Evolutionary conservation across 2,797 vertebrate genomes (phyloP).

Genomic region (Gallirallus australis): DNA sequence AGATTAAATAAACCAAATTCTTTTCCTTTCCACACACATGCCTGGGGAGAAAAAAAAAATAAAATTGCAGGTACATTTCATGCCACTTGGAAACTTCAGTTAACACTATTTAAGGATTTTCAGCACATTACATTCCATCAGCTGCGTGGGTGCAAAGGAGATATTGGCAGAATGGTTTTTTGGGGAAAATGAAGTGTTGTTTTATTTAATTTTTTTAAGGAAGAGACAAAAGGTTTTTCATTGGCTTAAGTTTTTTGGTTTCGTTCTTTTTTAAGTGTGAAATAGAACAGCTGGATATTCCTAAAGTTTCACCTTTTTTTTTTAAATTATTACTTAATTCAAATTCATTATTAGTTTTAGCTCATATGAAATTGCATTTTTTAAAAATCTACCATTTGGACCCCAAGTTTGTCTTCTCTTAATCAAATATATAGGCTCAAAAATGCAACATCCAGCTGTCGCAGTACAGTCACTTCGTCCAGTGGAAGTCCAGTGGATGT

Average conservation of each 20-base stretch:
- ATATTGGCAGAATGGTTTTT: neutral
- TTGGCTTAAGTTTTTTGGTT: fast-evolving
- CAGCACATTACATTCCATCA: neutral
- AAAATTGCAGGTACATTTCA: neutral
- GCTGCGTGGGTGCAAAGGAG: neutral
- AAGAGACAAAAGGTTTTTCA: fast-evolving
- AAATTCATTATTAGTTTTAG: neutral
- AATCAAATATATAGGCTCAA: neutral
- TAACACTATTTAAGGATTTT: neutral
- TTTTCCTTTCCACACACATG: neutral
- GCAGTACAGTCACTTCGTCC: neutral
- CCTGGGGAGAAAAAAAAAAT: neutral
- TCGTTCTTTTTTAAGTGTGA: neutral
- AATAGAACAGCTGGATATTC: neutral
- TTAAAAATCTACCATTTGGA: neutral
- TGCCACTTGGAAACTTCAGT: neutral
- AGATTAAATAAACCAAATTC: neutral
- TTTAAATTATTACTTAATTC: neutral
- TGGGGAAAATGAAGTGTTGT: neutral
- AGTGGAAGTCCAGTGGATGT: neutral
- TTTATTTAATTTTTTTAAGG: neutral
- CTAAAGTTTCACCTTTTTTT: neutral
- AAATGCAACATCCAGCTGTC: neutral
- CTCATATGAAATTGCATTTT: neutral
- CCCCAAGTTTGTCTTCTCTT: neutral